Base-by-base conservation (phyloP, 2,797 vertebrate genomes). In the Poeciliopsis paucimaculata region DNA sequence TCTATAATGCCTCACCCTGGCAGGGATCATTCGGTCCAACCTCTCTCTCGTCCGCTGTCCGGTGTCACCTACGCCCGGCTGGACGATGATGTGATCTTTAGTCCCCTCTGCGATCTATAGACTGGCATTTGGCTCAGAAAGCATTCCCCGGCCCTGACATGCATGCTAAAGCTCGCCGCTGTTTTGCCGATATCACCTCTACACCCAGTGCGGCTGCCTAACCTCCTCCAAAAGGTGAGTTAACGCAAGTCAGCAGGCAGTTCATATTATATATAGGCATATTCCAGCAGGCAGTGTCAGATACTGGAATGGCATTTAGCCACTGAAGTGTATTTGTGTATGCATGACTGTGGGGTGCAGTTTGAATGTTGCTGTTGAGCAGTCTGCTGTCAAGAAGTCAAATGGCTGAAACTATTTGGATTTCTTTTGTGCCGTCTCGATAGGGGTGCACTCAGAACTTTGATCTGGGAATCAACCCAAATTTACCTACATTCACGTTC, bases 71-170 rank as follows among this genome's bases (percentile, higher is more conserved):
- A 95, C 97, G 97, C 98, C 97, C 96, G 95, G 95, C 86, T 93
- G 97, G 96, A 95, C 90, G 87, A 97, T 98, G 98, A 99, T 97
- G 97, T 99, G 98, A 99, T 99, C 98, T 99, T 99, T 99, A 98
- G 96, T 97, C 97, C 97, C 97, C 96, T 91, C 90, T 87, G 95
- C 96, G 95, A 99, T 99, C 98, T 97, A 99, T 99, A 99, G 97
- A 98, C 97, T 99, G 98, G 98, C 98, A 98, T 99, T 99, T 99
- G 97, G 97, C 97, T 98, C 96, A 96, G 96, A 95, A 86, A 91
- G 96, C 94, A 94, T 96, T 95, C 95, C 95, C 93, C 83, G 93
- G 93, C 86, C 95, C 94, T 94, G 96, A 93, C 96, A 96, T 97
- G 97, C 97, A 99, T 99, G 97, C 97, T 99, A 98, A 99, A 97